Conservation (phyloP, 2,797 vertebrate species). For the Poecilia velifera region DNA sequence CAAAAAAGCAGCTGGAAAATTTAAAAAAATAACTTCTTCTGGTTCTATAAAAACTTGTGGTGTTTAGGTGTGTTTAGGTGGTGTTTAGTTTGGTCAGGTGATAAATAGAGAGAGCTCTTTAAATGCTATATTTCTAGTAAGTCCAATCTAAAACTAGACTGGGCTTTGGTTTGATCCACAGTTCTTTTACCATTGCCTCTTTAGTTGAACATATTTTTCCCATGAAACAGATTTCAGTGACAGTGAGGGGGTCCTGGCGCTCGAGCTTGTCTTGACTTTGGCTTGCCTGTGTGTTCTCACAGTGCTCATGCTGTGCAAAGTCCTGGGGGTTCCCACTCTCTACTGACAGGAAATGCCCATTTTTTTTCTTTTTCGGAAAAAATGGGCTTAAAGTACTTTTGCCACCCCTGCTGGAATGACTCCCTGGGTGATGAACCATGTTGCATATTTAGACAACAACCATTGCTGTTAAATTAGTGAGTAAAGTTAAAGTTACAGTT, state of each 20-base stretch:
- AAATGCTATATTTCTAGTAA: neutral
- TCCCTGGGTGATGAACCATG: neutral
- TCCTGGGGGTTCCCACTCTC: neutral
- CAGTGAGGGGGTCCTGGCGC: neutral
- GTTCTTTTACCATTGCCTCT: neutral
- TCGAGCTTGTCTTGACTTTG: neutral
- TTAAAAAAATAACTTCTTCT: neutral
- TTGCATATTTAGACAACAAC: neutral
- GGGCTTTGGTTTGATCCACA: neutral
- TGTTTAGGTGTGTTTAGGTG: no score
- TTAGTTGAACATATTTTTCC: neutral
- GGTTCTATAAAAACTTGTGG: no score
- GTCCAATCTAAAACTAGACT: neutral
- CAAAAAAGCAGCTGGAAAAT: neutral
- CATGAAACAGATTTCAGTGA: neutral
- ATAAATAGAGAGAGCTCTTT: no score
- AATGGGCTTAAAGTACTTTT: neutral
- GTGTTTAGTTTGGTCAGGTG: no score
- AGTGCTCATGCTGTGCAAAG: neutral
- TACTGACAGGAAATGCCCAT: neutral
- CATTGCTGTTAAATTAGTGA: neutral
- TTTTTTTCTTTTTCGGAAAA: no score
- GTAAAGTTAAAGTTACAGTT: slow-evolving; percentile 45
- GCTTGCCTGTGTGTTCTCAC: neutral
- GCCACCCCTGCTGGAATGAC: neutral